Conservation (phyloP, 2,113 vertebrate species). For the Origma solitaria region DNA sequence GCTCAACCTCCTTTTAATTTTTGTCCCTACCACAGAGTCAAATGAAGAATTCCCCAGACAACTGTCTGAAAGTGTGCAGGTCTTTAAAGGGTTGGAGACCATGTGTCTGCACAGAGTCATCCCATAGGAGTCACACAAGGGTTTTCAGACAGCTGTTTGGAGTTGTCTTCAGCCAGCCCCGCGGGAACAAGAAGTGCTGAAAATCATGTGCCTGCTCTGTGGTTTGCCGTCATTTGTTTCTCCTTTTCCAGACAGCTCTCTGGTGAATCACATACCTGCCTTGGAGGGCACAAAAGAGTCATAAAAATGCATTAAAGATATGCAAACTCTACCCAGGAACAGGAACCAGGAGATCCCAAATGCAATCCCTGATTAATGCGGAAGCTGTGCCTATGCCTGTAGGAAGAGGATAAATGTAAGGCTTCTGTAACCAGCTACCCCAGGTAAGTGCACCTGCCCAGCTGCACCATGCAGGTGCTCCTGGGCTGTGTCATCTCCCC, state of each 20-base stretch:
- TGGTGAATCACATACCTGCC: background rate
- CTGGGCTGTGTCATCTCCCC: background rate
- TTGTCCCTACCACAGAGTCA: background rate
- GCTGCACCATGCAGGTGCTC: rapidly evolving
- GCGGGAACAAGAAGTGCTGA: background rate
- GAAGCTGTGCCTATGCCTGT: background rate
- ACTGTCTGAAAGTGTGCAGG: background rate
- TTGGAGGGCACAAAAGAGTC: background rate
- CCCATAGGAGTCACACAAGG: background rate
- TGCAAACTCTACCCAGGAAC: background rate
- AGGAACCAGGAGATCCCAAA: background rate
- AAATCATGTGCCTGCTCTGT: background rate
- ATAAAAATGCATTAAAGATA: background rate
- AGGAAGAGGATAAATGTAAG: background rate
- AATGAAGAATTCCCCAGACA: background rate
- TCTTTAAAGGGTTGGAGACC: background rate
- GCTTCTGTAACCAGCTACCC: background rate
- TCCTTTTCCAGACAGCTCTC: background rate
- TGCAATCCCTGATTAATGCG: background rate
- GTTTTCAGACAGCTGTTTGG: background rate
- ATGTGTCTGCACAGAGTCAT: background rate
- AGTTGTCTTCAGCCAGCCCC: background rate
- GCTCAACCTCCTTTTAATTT: background rate
- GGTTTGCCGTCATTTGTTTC: background rate
- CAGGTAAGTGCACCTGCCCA: background rate